phyloP scores from a whole-genome alignment of 2,113 vertebrate species.

The Elaphurus davidianus region DNA sequence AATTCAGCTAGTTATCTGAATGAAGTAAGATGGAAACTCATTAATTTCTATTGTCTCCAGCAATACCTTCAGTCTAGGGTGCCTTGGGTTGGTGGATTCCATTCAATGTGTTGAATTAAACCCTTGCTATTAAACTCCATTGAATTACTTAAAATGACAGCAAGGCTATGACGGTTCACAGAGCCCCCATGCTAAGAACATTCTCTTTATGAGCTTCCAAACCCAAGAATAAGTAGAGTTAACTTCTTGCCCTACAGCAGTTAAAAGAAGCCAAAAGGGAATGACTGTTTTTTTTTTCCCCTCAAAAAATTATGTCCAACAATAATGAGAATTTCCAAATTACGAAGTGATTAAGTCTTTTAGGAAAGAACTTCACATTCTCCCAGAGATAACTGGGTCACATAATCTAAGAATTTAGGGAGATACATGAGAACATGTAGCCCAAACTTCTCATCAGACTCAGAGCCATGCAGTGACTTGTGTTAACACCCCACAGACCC shows the following conservation, averaged over 20 bases:
- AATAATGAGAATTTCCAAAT: not conserved
- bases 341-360: not conserved
- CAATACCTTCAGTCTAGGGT: not conserved
- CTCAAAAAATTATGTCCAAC: not conserved
- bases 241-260: not conserved
- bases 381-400: not conserved
- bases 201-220: not conserved
- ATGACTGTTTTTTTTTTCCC: not conserved
- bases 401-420: not conserved
- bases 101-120: not conserved
- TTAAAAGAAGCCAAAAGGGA: not conserved
- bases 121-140: not conserved
- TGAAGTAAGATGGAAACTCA: not conserved
- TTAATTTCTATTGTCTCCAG: not conserved
- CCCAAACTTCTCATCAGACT: not conserved
- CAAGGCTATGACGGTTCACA: not conserved
- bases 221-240: not conserved
- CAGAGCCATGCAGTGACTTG: not conserved
- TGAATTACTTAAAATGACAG: not conserved
- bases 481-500: not conserved
- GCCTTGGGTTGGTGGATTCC: not conserved
- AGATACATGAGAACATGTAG: not conserved
- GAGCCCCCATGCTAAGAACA: not conserved
- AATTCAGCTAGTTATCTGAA: not conserved
- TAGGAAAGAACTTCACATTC: not conserved